Base-by-base conservation (phyloP, 2,888 invertebrate species). In the Harpalus rubripes region DNA sequence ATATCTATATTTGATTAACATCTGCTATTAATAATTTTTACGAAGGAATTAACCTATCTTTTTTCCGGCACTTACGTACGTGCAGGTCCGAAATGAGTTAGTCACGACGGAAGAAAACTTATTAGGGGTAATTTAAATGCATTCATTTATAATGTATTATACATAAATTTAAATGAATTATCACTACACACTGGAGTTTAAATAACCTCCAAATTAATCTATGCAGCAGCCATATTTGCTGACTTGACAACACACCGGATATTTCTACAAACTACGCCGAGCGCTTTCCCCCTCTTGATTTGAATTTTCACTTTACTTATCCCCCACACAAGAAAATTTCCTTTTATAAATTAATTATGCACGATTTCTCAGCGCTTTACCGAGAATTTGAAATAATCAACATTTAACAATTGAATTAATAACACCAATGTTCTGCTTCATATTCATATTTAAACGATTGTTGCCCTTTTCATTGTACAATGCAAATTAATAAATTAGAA, bases 121-220 rank as follows among this genome's bases (percentile, higher is more conserved):
- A 80, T 72, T 6, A 56, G 58, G 58, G 59, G 68, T 52, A 85
- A 39, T 80, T 61, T 65, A 72, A 80, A 68, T 80, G 72, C 79
- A 18, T 72, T 16, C 68, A 79, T 85, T 85, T 72, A 85, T 80
- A 85, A 84, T 78, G 80, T 22, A 39, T 85, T 58, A 72, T 80
- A 72, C 85, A 85, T 85, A 72, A 68, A 85, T 85, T 85, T 85
- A 85, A 85, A 85, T 85, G 18, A 85, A 85, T 85, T 84, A 78
- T 44, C 84, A 65, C 84, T 65, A 76, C 44, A 84, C 63, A 84
- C 44, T 52, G 76, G 26, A 84, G 76, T 84, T 84, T 56, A 18
- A 72, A 39, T 85, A 85, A 85, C 85, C 85, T 85, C 52, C 58
- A 85, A 85, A 85, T 58, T 58, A 39, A 84, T 80, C 72, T 80